Base-by-base conservation (phyloP, 2,888 invertebrate genomes). In the Vanessa cardui region DNA sequence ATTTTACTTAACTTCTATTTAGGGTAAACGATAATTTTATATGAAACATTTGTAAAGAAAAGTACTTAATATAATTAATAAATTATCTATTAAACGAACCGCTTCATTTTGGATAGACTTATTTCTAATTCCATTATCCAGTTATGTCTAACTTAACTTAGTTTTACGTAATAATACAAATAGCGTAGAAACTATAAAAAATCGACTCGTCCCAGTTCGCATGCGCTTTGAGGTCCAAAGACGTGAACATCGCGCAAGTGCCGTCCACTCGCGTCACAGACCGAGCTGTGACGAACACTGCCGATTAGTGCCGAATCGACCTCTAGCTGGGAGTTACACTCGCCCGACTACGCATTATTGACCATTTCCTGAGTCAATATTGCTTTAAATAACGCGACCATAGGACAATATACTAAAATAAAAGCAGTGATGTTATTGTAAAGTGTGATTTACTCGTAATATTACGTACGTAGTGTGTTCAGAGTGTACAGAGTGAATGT, bases 251-350 rank as follows among this genome's bases (percentile, higher is more conserved):
- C 78, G 79, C 65, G 68, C 79, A 72, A 68, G 69, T 68, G 73
- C 62, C 64, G 69, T 62, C 70, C 69, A 66, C 68, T 64, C 66
- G 68, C 67, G 61, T 68, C 56, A 61, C 65, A 66, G 66, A 68
- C 72, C 68, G 72, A 78, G 87, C 86, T 86, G 47, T 69, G 71
- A 66, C 92, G 92, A 81, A 86, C 80, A 82, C 74, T 65, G 47
- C 87, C 92, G 91, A 92, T 66, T 81, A 92, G 90, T 91, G 80
- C 87, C 92, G 91, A 91, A 79, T 75, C 77, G 75, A 78, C 81
- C 80, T 79, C 82, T 80, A 78, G 77, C 75, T 78, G 80, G 86
- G 83, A 80, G 77, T 81, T 82, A 87, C 91, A 87, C 82, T 82
- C 78, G 84, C 78, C 82, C 83, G 85, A 82, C 82, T 79, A 78